Evolutionary conservation across 2,113 vertebrate species (phyloP).

Genomic region (Lates calcarifer): DNA sequence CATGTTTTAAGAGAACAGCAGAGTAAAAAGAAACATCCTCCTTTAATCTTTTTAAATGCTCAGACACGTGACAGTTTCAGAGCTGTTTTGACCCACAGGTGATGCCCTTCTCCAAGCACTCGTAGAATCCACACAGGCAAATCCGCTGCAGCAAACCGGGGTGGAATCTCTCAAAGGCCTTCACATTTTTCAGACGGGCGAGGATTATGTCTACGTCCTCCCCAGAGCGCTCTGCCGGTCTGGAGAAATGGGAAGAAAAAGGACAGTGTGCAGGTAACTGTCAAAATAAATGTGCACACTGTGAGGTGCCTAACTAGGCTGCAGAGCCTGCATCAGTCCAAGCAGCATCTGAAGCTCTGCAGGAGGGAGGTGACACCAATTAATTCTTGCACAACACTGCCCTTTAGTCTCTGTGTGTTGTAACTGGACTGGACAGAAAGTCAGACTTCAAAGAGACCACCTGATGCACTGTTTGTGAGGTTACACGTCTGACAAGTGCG

Average conservation of each 20-base stretch:
- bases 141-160: slow-evolving; percentile 95
- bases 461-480: not conserved
- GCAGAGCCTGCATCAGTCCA: not conserved
- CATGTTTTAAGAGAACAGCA: not conserved
- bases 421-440: not conserved
- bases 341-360: slow-evolving; percentile 11
- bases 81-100: slow-evolving; percentile 87
- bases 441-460: not conserved
- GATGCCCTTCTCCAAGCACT: slow-evolving; percentile 95
- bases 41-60: not conserved
- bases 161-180: slow-evolving; percentile 96
- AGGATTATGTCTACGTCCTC: slow-evolving; percentile 98
- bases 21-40: not conserved
- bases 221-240: slow-evolving; percentile 93
- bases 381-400: not conserved
- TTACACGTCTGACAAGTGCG: no score
- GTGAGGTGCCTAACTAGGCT: not conserved
- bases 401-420: not conserved
- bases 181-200: slow-evolving; percentile 92
- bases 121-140: slow-evolving; percentile 95
- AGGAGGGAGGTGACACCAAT: slow-evolving; percentile 13
- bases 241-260: slow-evolving; percentile 68
- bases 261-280: not conserved
- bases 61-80: not conserved
- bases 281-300: slow-evolving; percentile 7